Percentiles rank a stretch among this genome's conserved stretches.
These are phyloP conservation scores for Otolemur garnettii DNA, from an alignment of 2,113 vertebrate species.

Conservation along the genomic window DNA sequence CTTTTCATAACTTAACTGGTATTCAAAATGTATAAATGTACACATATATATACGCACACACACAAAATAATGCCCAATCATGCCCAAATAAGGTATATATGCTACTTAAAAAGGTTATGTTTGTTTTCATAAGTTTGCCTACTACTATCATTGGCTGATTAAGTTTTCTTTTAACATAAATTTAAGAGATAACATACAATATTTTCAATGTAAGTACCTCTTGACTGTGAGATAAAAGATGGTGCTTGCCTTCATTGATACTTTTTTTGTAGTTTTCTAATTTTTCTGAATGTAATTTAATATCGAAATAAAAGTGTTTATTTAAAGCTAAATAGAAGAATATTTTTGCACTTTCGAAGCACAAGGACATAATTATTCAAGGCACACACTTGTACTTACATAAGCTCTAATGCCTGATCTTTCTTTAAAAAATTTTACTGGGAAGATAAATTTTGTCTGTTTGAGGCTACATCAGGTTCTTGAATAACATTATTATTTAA, in stretches of 20 bases:
- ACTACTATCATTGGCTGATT: background rate
- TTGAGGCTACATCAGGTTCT: background rate
- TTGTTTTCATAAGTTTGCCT: background rate
- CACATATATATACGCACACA: background rate
- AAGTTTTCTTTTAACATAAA: slow-evolving; percentile 3
- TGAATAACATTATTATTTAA: background rate
- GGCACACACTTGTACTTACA: background rate
- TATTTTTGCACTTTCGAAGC: background rate
- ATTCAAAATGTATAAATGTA: background rate
- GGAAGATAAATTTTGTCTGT: background rate
- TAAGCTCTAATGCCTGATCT: background rate
- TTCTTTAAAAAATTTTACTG: background rate
- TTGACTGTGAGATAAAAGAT: background rate
- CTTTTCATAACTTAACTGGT: background rate
- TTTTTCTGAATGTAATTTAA: background rate
- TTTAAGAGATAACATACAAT: background rate
- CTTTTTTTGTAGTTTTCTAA: slow-evolving; percentile 12
- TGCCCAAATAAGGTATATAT: background rate
- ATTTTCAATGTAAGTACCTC: background rate
- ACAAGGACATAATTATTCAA: background rate
- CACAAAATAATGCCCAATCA: background rate
- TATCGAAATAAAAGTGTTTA: background rate
- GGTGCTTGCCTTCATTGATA: background rate
- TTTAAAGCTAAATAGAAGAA: background rate
- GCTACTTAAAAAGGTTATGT: background rate